A percentile compares a stretch with the other conserved stretches of the same genome.
These are phyloP conservation scores for Coelopa frigida DNA, from an alignment of 1,140 invertebrate genomes.

Conservation along the genomic window DNA sequence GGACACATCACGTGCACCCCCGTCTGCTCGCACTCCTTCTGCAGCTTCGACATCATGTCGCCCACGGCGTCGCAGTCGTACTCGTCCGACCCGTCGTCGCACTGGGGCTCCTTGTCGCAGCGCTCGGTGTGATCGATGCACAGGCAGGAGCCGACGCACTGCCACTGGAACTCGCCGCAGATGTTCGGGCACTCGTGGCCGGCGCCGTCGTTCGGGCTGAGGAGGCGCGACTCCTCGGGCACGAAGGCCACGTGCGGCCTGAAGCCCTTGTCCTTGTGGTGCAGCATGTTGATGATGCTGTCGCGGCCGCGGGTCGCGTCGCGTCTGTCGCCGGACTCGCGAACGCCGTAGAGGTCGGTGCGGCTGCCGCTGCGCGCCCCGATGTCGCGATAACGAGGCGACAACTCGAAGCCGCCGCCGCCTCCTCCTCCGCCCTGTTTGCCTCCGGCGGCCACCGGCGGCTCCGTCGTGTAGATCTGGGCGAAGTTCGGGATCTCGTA, in stretches of 20 bases:
- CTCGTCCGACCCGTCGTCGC: constrained; percentile 61
- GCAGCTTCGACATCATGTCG: constrained; percentile 45
- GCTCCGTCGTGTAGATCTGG: constrained; percentile 7
- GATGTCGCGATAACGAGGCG: constrained; percentile 16
- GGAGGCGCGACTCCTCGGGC: constrained; percentile 31
- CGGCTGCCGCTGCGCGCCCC: constrained; percentile 25
- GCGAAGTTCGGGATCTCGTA: constrained; percentile 19
- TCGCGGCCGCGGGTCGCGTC: constrained; percentile 18
- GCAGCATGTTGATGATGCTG: constrained; percentile 25
- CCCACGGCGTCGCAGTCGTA: constrained; percentile 50
- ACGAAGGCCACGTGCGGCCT: constrained; percentile 24
- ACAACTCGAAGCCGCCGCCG: constrained; percentile 16
- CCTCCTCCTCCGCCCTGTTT: background rate
- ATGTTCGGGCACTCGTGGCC: constrained; percentile 43
- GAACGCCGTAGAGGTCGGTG: constrained; percentile 24
- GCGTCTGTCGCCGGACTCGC: constrained; percentile 25
- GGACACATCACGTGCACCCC: constrained; percentile 60
- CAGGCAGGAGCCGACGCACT: constrained; percentile 53
- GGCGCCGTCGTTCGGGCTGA: constrained; percentile 22
- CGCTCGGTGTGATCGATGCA: constrained; percentile 47
- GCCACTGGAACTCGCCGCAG: constrained; percentile 48
- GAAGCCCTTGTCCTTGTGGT: constrained; percentile 37
- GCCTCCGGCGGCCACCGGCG: constrained; percentile 1
- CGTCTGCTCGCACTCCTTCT: constrained; percentile 51
- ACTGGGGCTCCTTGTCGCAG: constrained; percentile 54